Evolutionary conservation across 2,888 invertebrate genomes (phyloP).

Genomic region (Platycnemis pennipes): DNA sequence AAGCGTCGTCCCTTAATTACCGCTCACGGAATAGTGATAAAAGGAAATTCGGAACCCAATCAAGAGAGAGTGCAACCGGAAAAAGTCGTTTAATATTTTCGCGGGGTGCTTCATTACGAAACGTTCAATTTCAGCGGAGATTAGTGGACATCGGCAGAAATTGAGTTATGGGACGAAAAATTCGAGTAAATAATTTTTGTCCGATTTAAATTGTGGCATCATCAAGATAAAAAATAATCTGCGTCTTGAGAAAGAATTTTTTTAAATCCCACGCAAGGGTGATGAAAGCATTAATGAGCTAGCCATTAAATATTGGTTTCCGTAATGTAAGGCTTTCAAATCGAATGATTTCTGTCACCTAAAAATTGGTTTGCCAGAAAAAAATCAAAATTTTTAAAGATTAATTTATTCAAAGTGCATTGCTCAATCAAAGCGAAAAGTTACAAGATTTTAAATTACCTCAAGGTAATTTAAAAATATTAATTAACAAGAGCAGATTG

Average conservation of each 20-base stretch:
- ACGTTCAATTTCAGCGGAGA: not conserved
- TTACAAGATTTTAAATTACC: no score
- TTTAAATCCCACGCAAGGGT: not conserved
- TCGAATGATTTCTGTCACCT: not conserved
- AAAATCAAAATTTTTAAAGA: no score
- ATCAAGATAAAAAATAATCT: not conserved
- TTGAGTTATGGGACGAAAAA: not conserved
- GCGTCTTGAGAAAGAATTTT: not conserved
- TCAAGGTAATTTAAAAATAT: no score
- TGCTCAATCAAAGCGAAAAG: no score
- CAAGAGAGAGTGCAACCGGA: not conserved
- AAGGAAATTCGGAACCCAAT: not conserved
- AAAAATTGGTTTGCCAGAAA: not conserved
- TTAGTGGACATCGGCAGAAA: not conserved
- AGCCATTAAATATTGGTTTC: not conserved
- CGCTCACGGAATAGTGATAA: constrained; percentile 18
- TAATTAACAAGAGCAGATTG: no score
- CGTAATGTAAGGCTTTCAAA: not conserved
- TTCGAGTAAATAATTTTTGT: not conserved
- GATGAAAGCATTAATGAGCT: not conserved
- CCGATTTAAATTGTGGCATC: not conserved
- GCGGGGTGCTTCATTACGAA: not conserved
- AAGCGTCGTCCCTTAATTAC: not conserved
- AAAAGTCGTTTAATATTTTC: constrained; percentile 8
- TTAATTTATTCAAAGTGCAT: no score